These are phyloP conservation scores for Agrotis puta DNA, from an alignment of 2,888 invertebrate genomes.

Conservation along the genomic window DNA sequence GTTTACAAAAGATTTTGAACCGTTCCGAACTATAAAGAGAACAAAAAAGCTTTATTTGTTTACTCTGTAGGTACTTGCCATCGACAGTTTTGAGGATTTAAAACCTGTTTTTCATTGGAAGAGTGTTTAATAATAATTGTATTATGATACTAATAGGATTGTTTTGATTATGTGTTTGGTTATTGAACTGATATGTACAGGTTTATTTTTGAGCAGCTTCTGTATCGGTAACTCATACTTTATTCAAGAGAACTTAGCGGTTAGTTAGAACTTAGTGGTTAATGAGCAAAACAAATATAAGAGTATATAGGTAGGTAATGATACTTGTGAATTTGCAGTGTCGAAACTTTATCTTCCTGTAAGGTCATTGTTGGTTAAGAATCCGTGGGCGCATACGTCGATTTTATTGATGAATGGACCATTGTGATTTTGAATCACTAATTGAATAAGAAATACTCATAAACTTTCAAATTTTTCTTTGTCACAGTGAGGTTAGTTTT, in stretches of 20 bases:
- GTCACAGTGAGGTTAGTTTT: neutral
- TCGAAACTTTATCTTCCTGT: neutral
- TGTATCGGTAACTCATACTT: neutral
- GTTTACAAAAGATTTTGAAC: conserved; percentile 32
- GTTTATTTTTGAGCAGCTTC: conserved; percentile 3
- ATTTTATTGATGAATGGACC: conserved; percentile 3
- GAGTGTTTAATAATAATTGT: conserved; percentile 40
- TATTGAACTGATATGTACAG: neutral
- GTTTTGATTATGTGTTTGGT: conserved; percentile 18
- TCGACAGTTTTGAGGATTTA: conserved; percentile 54
- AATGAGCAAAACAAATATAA: too few relatives aligned
- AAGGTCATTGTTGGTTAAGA: too few relatives aligned
- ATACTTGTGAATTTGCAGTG: too few relatives aligned
- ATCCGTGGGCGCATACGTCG: neutral
- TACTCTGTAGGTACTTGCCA: conserved; percentile 31
- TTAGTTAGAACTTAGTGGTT: too few relatives aligned
- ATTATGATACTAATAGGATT: conserved; percentile 35
- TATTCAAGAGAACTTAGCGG: neutral
- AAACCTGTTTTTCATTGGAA: conserved; percentile 38
- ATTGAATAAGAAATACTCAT: neutral
- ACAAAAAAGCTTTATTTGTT: conserved; percentile 37
- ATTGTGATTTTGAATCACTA: conserved; percentile 1
- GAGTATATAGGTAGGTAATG: too few relatives aligned
- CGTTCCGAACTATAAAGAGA: neutral
- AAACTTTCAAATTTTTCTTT: neutral